Evolutionary conservation across 2,797 vertebrate genomes (phyloP).

Genomic region (Agapornis canus): DNA sequence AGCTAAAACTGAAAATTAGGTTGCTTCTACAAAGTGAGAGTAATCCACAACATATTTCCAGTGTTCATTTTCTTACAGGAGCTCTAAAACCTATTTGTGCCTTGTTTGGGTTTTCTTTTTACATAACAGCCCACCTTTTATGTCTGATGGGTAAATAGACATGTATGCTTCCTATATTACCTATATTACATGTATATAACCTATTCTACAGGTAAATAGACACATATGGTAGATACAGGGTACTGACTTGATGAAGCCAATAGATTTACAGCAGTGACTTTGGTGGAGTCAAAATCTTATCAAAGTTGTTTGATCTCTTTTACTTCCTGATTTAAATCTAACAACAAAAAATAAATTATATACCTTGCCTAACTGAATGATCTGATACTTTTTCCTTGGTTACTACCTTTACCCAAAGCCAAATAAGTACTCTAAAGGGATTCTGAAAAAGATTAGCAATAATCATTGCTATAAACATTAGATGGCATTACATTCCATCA

Average conservation of each 20-base stretch:
- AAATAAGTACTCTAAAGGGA: neutral
- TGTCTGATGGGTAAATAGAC: neutral
- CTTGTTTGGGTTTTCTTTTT: neutral
- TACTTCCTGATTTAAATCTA: neutral
- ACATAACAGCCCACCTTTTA: neutral
- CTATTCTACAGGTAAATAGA: neutral
- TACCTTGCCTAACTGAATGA: neutral
- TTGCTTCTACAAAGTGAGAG: neutral
- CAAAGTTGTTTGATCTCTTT: neutral
- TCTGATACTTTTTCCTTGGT: neutral
- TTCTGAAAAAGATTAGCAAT: neutral
- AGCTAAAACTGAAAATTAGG: neutral
- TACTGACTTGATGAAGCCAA: neutral
- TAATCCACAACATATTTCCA: neutral
- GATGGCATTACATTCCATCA: neutral
- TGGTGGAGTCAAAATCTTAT: neutral
- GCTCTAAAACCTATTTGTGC: neutral
- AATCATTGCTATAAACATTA: neutral
- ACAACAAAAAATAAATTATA: neutral
- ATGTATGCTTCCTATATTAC: neutral
- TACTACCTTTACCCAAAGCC: neutral
- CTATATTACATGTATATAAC: too few relatives aligned
- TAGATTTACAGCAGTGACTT: neutral
- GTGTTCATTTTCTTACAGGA: neutral
- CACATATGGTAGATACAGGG: neutral